Evolutionary conservation across 2,797 vertebrate species (phyloP).

Genomic region (Sorex maritimensis): DNA sequence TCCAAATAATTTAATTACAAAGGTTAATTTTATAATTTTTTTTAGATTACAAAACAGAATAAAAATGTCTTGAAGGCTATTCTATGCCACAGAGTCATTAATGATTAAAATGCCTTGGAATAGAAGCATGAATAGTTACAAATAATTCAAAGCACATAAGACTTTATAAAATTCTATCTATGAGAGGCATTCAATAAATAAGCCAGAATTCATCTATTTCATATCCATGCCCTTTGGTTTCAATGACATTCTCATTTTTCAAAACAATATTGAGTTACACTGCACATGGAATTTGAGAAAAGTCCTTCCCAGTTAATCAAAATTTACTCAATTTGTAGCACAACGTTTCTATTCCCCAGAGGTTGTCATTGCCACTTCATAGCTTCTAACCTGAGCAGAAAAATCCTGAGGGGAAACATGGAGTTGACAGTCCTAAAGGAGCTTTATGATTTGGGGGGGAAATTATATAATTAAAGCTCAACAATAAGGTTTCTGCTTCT

Average conservation of each 20-base stretch:
- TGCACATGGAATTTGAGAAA: slow-evolving; percentile 63
- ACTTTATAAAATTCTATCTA: slow-evolving; percentile 75
- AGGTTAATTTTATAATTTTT: slow-evolving; percentile 72
- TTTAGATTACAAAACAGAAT: slow-evolving; percentile 60
- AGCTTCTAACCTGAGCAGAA: slow-evolving; percentile 36
- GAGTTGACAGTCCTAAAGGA: slow-evolving; percentile 48
- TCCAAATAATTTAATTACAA: slow-evolving; percentile 35
- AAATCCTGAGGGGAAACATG: slow-evolving; percentile 26
- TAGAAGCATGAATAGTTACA: slow-evolving; percentile 75
- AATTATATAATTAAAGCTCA: slow-evolving; percentile 66
- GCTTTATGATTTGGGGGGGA: slow-evolving; percentile 47
- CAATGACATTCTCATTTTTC: slow-evolving; percentile 83
- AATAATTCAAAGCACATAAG: slow-evolving; percentile 79
- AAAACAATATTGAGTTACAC: slow-evolving; percentile 76
- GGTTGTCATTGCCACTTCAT: slow-evolving; percentile 8
- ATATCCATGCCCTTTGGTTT: slow-evolving; percentile 78
- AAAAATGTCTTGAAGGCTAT: slow-evolving; percentile 24
- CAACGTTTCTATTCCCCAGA: slow-evolving; percentile 50
- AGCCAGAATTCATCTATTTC: slow-evolving; percentile 76
- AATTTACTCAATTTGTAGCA: slow-evolving; percentile 79
- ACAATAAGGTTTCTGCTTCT: slow-evolving; percentile 27
- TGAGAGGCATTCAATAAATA: slow-evolving; percentile 81
- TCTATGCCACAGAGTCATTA: slow-evolving; percentile 73
- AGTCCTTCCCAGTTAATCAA: slow-evolving; percentile 78
- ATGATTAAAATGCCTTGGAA: slow-evolving; percentile 79